Percentiles rank a stretch among this genome's conserved stretches.
Evolutionary conservation across 2,797 vertebrate genomes (phyloP).

Genomic region (Leontopithecus rosalia): DNA sequence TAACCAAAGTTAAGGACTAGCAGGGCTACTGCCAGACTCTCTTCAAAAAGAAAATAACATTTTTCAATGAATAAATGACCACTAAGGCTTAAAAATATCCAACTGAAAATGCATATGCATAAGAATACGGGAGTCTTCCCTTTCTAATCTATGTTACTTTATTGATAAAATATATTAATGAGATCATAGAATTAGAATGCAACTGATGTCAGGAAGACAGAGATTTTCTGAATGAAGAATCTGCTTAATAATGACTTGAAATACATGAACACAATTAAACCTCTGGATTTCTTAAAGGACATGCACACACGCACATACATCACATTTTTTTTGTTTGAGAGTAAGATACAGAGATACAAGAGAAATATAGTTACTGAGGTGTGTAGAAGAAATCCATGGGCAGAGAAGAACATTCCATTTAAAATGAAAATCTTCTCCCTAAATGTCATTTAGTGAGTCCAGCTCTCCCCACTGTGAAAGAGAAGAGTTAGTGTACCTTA

Average conservation of each 20-base stretch:
- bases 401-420: background rate
- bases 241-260: background rate
- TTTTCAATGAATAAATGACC: background rate
- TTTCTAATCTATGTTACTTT: background rate
- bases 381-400: background rate
- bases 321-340: background rate
- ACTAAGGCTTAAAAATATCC: background rate
- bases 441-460: background rate
- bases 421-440: conserved; percentile 8
- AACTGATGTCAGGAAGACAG: background rate
- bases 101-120: background rate
- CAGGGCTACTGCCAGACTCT: background rate
- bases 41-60: background rate
- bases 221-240: background rate
- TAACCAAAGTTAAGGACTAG: background rate
- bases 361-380: background rate
- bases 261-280: background rate
- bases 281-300: background rate
- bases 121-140: background rate
- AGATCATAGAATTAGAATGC: background rate
- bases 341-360: background rate
- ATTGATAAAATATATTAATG: background rate
- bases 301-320: background rate
- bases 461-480: background rate
- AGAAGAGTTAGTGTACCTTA: conserved; percentile 22